Conservation (phyloP, 2,797 vertebrate genomes). For the Thunnus albacares region DNA sequence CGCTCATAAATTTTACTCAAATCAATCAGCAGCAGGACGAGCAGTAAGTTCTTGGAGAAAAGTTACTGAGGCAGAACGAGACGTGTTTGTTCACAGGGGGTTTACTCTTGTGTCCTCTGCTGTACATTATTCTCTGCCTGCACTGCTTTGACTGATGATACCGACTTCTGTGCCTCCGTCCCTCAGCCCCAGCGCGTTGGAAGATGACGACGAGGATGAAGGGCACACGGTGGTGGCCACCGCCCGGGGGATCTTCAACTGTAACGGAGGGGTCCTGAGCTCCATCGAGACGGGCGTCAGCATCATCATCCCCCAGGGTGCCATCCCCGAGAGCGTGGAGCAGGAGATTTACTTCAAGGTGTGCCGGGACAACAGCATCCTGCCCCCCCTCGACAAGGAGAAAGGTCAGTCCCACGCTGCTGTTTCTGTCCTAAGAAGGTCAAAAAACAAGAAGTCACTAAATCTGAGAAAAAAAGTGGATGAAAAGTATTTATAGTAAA, state of each 20-base stretch:
- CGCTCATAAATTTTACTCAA: background rate
- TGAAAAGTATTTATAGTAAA: background rate
- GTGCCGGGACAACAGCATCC: conserved; percentile 99
- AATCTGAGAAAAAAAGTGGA: background rate
- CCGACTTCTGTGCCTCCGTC: conserved; percentile 55
- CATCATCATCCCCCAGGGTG: conserved; percentile 99
- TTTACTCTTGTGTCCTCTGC: conserved; percentile 37
- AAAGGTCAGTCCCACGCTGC: conserved; percentile 89
- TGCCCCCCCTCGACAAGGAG: conserved; percentile 98
- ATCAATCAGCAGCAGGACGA: conserved; percentile 6
- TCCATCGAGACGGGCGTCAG: conserved; percentile 99
- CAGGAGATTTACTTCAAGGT: conserved; percentile 99
- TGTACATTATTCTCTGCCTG: conserved; percentile 27
- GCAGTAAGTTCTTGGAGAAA: conserved; percentile 1
- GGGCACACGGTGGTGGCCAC: conserved; percentile 98
- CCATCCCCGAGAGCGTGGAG: conserved; percentile 96
- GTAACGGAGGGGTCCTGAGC: conserved; percentile 97
- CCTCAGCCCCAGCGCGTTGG: conserved; percentile 92
- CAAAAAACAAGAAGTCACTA: background rate
- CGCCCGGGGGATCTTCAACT: conserved; percentile 96
- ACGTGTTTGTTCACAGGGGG: conserved; percentile 24
- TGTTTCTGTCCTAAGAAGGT: conserved; percentile 4
- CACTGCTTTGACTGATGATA: conserved; percentile 51
- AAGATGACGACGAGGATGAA: conserved; percentile 97
- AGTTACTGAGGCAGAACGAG: conserved; percentile 27